Conservation (phyloP, 2,113 vertebrate genomes). For the Alosa alosa region DNA sequence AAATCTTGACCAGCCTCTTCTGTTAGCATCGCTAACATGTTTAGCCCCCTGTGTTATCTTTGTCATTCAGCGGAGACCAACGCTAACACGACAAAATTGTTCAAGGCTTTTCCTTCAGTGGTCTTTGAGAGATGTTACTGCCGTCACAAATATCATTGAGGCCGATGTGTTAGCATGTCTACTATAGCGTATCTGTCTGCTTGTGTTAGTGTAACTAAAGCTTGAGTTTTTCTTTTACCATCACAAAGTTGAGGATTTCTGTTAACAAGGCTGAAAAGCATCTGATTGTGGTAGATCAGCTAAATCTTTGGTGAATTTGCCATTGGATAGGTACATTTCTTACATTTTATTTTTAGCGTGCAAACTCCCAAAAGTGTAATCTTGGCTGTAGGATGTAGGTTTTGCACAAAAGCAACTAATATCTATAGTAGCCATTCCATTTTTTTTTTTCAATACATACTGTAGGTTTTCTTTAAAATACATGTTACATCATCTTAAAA, state of each 20-base stretch:
- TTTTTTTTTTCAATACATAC: slow-evolving; percentile 3
- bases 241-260: background rate
- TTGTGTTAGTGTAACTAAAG: background rate
- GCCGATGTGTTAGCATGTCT: background rate
- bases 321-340: background rate
- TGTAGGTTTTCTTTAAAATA: slow-evolving; percentile 14
- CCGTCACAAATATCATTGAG: background rate
- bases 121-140: background rate
- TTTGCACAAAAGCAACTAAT: slow-evolving; percentile 7
- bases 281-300: slow-evolving; percentile 13
- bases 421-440: slow-evolving; percentile 17
- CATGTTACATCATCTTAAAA: slow-evolving; percentile 16
- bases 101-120: slow-evolving; percentile 2
- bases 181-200: background rate
- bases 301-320: slow-evolving; percentile 39
- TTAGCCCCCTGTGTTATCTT: background rate
- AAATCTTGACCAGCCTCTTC: slow-evolving; percentile 8
- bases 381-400: slow-evolving; percentile 9
- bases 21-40: background rate
- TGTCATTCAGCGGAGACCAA: background rate
- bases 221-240: background rate
- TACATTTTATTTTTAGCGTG: background rate
- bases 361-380: slow-evolving; percentile 11
- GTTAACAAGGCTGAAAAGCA: slow-evolving; percentile 11
- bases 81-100: background rate